These are phyloP conservation scores for Salvelinus sp. DNA, from an alignment of 2,113 vertebrate genomes.

Conservation along the genomic window DNA sequence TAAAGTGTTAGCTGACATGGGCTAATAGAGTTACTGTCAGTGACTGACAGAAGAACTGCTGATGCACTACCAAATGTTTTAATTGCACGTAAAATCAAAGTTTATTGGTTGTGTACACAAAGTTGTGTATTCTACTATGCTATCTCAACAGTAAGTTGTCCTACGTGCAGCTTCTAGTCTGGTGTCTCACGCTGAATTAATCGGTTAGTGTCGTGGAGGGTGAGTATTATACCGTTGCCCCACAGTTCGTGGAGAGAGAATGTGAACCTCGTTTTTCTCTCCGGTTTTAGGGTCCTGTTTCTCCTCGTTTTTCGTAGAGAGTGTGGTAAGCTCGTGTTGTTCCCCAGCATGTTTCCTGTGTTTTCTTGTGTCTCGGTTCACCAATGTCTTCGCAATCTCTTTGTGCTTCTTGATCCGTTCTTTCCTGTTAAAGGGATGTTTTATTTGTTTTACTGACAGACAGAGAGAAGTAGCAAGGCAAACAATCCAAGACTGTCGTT, in stretches of 20 bases:
- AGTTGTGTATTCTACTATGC: too few relatives aligned
- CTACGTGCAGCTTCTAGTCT: too few relatives aligned
- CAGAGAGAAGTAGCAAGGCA: neutral
- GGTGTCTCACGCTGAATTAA: neutral
- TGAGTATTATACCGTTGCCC: constrained; percentile 62
- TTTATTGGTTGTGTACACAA: too few relatives aligned
- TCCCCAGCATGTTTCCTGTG: constrained; percentile 49
- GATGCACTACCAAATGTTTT: too few relatives aligned
- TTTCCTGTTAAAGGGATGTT: constrained; percentile 40
- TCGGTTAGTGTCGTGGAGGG: constrained; percentile 38
- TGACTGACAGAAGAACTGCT: too few relatives aligned
- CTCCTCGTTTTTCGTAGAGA: neutral
- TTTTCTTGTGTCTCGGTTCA: constrained; percentile 36
- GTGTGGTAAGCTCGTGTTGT: constrained; percentile 36
- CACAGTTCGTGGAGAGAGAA: constrained; percentile 25
- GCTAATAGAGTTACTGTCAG: too few relatives aligned
- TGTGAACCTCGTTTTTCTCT: constrained; percentile 17
- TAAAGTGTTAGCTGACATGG: too few relatives aligned
- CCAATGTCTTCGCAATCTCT: neutral
- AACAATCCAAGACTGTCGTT: neutral
- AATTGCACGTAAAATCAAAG: too few relatives aligned
- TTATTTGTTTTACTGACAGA: neutral
- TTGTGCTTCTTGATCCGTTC: constrained; percentile 23
- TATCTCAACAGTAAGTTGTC: too few relatives aligned
- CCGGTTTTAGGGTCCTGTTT: constrained; percentile 8